Percentiles rank a stretch among this genome's conserved stretches.
phyloP scores from a whole-genome alignment of 2,888 invertebrate species.

The Parnassius orleans region DNA sequence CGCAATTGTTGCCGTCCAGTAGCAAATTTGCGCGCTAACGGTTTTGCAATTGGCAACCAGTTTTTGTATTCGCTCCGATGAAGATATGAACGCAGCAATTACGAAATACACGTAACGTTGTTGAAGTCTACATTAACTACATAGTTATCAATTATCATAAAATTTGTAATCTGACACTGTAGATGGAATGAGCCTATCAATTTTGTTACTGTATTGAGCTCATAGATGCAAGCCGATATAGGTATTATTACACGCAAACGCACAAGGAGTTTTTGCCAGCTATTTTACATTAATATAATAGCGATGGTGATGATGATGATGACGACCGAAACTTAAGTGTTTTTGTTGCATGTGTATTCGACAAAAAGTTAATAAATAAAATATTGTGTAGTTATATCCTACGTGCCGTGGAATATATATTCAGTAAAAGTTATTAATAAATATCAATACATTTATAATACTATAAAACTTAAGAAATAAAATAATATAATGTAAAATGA shows the following conservation, averaged over 20 bases:
- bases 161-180: slow-evolving; percentile 42
- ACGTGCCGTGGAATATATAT: no score
- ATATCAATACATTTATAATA: slow-evolving; percentile 44
- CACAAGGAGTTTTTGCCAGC: no score
- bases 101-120: slow-evolving; percentile 50
- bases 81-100: slow-evolving; percentile 59
- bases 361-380: no score
- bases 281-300: no score
- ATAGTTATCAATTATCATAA: slow-evolving; percentile 24
- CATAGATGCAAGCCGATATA: background rate
- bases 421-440: slow-evolving; percentile 41
- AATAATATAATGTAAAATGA: slow-evolving; percentile 5
- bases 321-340: no score
- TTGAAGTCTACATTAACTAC: slow-evolving; percentile 42
- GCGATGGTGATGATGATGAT: no score
- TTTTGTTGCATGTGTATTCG: no score
- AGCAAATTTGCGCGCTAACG: slow-evolving; percentile 51
- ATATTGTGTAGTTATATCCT: no score
- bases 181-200: slow-evolving; percentile 40
- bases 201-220: background rate
- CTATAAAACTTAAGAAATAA: slow-evolving; percentile 22
- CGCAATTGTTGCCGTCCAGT: slow-evolving; percentile 61
- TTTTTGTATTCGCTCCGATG: slow-evolving; percentile 58
- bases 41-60: slow-evolving; percentile 62
- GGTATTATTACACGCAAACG: no score